Base-by-base conservation (phyloP, 2,888 invertebrate species). In the Drosophila dives region DNA sequence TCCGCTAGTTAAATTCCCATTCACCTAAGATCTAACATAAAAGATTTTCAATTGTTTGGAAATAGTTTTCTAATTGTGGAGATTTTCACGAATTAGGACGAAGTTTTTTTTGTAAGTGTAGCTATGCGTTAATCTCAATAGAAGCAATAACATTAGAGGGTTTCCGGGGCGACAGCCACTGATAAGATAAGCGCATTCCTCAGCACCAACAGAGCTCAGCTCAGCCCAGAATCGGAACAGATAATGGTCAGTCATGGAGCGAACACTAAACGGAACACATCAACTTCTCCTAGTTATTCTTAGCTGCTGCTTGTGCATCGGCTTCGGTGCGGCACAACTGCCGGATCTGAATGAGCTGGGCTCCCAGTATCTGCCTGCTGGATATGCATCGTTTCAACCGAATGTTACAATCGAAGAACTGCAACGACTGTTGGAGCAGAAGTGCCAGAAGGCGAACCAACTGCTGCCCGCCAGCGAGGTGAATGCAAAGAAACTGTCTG, bases 391-490 rank as follows among this genome's bases (percentile, higher is more conserved):
- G 10, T 20, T 42, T 1, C 48, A 60, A 17, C 34, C 59, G 11
- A 91, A 90, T 26, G 55, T 89, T 1, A 84, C 77, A 0, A 15
- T 85, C 17, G 94, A 94, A 12, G 94, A 95, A 63, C 92, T 94
- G 0, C 92, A 94, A 61, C 93, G 94, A 26, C 84, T 94, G 2
- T 91, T 96, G 48, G 94, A 94, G 83, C 94, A 95, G 61, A 96
- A 96, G 91, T 96, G 96, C 83, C 93, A 94, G 26, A 94, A 95
- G 72, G 95, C 95, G 78, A 94, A 94, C 1, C 95, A 95, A 1
- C 93, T 94, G 0, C 93, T 33, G 63, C 71, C 73, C 0, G 40
- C 15, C 1, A 36, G 55, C 23, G 26, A 59, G 3, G 64, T 65
- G 3, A 76, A 89, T 48, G 80, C 64, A 12, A 50, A 70, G 0